These are phyloP conservation scores for Spheniscus mendiculus DNA, from an alignment of 2,113 vertebrate genomes.

Conservation along the genomic window DNA sequence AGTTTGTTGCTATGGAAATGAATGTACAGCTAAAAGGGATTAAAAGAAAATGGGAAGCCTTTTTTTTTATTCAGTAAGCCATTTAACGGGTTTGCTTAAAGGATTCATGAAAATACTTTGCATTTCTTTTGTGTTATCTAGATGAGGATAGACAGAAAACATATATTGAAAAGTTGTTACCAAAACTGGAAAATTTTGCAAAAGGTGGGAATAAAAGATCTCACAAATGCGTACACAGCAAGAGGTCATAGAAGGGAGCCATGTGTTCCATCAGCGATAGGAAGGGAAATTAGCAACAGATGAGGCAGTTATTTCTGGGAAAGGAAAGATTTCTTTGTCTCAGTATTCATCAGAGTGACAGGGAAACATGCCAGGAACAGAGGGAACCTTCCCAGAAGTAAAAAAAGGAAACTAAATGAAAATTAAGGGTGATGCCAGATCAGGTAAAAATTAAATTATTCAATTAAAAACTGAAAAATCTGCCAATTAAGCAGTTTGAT, in stretches of 20 bases:
- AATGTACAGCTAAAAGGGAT: not conserved
- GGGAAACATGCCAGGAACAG: not conserved
- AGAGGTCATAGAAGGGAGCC: not conserved
- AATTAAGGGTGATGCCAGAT: not conserved
- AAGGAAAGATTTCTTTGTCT: constrained; percentile 39
- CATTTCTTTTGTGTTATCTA: not conserved
- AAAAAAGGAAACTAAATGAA: not conserved
- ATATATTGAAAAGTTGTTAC: not conserved
- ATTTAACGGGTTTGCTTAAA: not conserved
- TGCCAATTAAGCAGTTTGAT: not conserved
- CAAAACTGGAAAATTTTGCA: not conserved
- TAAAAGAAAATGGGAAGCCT: not conserved
- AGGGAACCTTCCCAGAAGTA: not conserved
- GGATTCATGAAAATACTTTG: not conserved
- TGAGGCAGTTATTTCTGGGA: constrained; percentile 13
- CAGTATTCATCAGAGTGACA: not conserved
- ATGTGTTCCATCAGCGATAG: not conserved
- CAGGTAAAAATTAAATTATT: constrained; percentile 14
- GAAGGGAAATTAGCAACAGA: constrained; percentile 5
- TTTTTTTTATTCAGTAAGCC: not conserved
- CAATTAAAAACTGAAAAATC: not conserved
- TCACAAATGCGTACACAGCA: not conserved
- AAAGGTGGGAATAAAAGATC: not conserved
- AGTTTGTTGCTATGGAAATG: not conserved
- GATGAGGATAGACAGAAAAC: not conserved